Evolutionary conservation across 2,888 invertebrate species (phyloP).

Genomic region (Tortrix viridana): DNA sequence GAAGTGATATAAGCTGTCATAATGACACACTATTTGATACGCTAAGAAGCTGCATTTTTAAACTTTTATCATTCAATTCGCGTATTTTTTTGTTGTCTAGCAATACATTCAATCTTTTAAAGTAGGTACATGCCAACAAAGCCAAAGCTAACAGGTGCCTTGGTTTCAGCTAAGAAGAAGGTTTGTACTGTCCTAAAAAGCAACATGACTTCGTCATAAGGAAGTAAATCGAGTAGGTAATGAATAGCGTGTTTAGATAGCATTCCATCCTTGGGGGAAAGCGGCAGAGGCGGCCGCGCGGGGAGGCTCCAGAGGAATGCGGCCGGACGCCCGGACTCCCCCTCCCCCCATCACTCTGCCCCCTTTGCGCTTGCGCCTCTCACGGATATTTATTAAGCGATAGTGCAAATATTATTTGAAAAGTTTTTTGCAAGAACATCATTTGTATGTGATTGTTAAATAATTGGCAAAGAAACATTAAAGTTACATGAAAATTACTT

Average conservation of each 20-base stretch:
- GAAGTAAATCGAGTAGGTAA: slow-evolving; percentile 15
- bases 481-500: too few species aligned
- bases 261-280: slow-evolving; percentile 64
- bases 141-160: too few species aligned
- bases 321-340: slow-evolving; percentile 59
- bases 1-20: too few species aligned
- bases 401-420: slow-evolving; percentile 30
- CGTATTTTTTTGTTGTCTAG: too few species aligned
- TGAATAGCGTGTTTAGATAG: slow-evolving; percentile 54
- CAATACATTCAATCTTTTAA: too few species aligned
- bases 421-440: neutral
- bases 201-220: neutral
- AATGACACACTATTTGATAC: too few species aligned
- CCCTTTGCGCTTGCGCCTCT: slow-evolving; percentile 33
- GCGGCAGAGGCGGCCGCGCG: slow-evolving; percentile 57
- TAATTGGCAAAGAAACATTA: too few species aligned
- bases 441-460: neutral
- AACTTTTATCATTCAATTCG: too few species aligned
- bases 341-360: slow-evolving; percentile 36
- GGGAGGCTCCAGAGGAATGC: slow-evolving; percentile 78
- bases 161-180: too few species aligned
- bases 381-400: slow-evolving; percentile 20
- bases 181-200: neutral
- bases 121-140: too few species aligned
- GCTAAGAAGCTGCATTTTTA: too few species aligned